These are phyloP conservation scores for Eulithis prunata DNA, from an alignment of 2,888 invertebrate genomes.

Conservation along the genomic window DNA sequence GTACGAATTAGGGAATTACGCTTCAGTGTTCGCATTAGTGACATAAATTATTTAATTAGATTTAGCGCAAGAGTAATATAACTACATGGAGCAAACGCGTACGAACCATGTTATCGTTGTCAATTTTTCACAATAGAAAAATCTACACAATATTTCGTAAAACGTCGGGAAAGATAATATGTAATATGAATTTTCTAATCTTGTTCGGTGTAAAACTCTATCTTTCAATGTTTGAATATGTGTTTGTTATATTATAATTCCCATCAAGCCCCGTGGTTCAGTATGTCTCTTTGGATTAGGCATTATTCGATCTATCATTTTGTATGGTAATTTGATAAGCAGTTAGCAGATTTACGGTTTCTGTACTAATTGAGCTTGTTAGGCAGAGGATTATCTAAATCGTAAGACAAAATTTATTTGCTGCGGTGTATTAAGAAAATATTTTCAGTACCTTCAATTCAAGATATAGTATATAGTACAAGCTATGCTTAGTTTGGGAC, in stretches of 20 bases:
- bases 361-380: constrained; percentile 30
- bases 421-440: neutral
- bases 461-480: too few species aligned
- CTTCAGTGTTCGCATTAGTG: constrained; percentile 35
- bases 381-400: constrained; percentile 22
- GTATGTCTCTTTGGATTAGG: constrained; percentile 12
- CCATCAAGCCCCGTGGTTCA: too few species aligned
- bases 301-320: constrained; percentile 32
- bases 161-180: too few species aligned
- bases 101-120: neutral
- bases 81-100: neutral
- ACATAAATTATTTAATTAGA: constrained; percentile 41
- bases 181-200: too few species aligned
- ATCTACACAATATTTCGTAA: neutral
- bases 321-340: constrained; percentile 38
- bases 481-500: too few species aligned
- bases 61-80: constrained; percentile 14
- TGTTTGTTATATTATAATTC: too few species aligned
- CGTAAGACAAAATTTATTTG: neutral
- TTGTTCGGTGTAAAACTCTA: too few species aligned
- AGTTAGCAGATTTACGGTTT: constrained; percentile 34
- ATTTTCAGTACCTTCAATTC: too few species aligned
- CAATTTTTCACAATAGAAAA: neutral
- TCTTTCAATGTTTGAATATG: too few species aligned
- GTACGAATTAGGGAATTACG: constrained; percentile 32